phyloP scores from a whole-genome alignment of 1,140 invertebrate species.

The Tribolium madens region DNA sequence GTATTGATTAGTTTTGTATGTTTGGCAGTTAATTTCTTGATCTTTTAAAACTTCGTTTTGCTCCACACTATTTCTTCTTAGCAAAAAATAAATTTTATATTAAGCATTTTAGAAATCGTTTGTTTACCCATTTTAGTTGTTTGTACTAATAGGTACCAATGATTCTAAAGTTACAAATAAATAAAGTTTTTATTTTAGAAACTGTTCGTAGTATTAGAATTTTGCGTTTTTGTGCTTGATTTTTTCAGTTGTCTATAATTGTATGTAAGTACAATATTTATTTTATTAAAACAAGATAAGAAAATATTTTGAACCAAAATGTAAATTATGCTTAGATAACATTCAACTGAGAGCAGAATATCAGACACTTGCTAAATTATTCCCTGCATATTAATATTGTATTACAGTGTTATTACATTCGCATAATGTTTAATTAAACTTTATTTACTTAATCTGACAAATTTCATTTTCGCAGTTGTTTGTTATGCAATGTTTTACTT shows the following conservation, averaged over 20 bases:
- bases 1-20: conserved; percentile 40
- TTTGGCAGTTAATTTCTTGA: conserved; percentile 43
- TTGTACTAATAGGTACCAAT: too few relatives aligned
- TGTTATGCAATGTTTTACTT: conserved; percentile 2
- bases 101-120: neutral
- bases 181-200: too few relatives aligned
- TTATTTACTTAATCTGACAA: conserved; percentile 17
- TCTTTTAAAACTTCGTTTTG: neutral
- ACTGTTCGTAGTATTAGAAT: too few relatives aligned
- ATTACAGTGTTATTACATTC: neutral
- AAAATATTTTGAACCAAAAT: neutral
- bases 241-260: too few relatives aligned
- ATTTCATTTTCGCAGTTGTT: neutral
- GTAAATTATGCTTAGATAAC: neutral
- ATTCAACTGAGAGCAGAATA: neutral
- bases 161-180: too few relatives aligned
- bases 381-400: neutral
- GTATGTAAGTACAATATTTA: too few relatives aligned
- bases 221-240: too few relatives aligned
- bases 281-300: neutral
- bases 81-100: neutral
- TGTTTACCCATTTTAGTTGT: too few relatives aligned
- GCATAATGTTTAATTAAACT: conserved; percentile 11
- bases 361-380: conserved; percentile 8
- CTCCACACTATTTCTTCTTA: neutral